Evolutionary conservation across 2,888 invertebrate species (phyloP).

Genomic region (Cybosia mesomella): DNA sequence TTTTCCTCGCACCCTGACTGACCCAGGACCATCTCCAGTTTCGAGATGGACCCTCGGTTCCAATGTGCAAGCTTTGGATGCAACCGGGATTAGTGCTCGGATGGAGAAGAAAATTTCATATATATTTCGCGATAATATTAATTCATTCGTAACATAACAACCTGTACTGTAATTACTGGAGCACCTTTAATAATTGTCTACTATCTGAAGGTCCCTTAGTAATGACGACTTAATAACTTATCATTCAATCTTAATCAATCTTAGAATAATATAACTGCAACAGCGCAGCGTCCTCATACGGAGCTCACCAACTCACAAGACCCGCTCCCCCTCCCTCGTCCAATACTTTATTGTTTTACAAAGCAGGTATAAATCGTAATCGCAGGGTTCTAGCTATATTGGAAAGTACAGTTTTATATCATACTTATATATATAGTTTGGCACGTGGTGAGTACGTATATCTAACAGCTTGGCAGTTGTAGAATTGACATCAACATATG

Average conservation of each 20-base stretch:
- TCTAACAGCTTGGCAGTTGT: slow-evolving; percentile 70
- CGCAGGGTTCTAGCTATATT: slow-evolving; percentile 55
- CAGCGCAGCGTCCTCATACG: slow-evolving; percentile 38
- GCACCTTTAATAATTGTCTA: neutral
- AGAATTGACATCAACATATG: slow-evolving; percentile 60
- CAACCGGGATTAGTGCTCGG: too few species aligned
- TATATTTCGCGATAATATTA: neutral
- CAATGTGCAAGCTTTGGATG: too few species aligned
- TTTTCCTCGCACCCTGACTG: too few species aligned
- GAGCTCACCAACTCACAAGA: slow-evolving; percentile 44
- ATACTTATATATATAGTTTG: slow-evolving; percentile 52
- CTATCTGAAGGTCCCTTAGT: neutral
- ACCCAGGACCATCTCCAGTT: too few species aligned
- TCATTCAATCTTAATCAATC: slow-evolving; percentile 49
- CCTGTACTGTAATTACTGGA: neutral
- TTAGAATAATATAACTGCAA: slow-evolving; percentile 49
- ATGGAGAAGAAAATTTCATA: neutral
- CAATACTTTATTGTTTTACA: slow-evolving; percentile 11
- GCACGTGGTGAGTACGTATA: slow-evolving; percentile 72
- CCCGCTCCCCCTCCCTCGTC: slow-evolving; percentile 30
- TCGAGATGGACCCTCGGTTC: too few species aligned
- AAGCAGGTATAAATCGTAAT: slow-evolving; percentile 36
- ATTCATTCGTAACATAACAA: neutral
- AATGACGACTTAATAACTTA: slow-evolving; percentile 23
- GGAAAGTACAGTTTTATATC: slow-evolving; percentile 49